These are phyloP conservation scores for Zaprionus davidi DNA, from an alignment of 1,140 invertebrate species.

Conservation along the genomic window DNA sequence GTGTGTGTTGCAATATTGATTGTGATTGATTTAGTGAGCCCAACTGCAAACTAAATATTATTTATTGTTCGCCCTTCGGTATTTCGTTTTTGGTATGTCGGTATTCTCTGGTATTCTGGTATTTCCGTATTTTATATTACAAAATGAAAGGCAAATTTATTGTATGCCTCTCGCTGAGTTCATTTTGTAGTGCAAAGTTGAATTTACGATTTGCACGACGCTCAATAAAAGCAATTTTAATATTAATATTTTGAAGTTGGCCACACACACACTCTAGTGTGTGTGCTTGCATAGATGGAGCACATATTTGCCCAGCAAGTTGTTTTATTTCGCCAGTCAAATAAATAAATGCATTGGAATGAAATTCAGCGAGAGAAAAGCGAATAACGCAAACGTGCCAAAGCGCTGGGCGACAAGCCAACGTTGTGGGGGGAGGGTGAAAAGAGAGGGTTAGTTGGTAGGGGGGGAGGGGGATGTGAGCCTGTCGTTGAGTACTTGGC, in stretches of 20 bases:
- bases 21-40: slow-evolving; percentile 71
- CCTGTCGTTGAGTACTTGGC: slow-evolving; percentile 33
- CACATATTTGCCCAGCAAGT: slow-evolving; percentile 36
- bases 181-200: slow-evolving; percentile 49
- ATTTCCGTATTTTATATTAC: not conserved
- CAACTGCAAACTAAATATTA: slow-evolving; percentile 53
- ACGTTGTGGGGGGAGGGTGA: not conserved
- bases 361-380: slow-evolving; percentile 37
- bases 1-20: slow-evolving; percentile 63
- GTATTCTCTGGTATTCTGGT: not conserved
- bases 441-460: not conserved
- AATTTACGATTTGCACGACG: slow-evolving; percentile 60
- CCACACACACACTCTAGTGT: slow-evolving; percentile 7
- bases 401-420: slow-evolving; percentile 41
- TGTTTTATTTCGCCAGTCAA: slow-evolving; percentile 59
- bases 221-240: slow-evolving; percentile 67
- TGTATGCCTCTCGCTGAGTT: slow-evolving; percentile 27
- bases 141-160: slow-evolving; percentile 21
- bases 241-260: slow-evolving; percentile 71
- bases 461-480: not conserved
- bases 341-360: slow-evolving; percentile 75
- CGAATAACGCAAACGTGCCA: slow-evolving; percentile 50
- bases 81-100: slow-evolving; percentile 1
- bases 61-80: slow-evolving; percentile 38
- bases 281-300: slow-evolving; percentile 48